Evolutionary conservation across 2,888 invertebrate species (phyloP).

Genomic region (Xiphydria camelus): DNA sequence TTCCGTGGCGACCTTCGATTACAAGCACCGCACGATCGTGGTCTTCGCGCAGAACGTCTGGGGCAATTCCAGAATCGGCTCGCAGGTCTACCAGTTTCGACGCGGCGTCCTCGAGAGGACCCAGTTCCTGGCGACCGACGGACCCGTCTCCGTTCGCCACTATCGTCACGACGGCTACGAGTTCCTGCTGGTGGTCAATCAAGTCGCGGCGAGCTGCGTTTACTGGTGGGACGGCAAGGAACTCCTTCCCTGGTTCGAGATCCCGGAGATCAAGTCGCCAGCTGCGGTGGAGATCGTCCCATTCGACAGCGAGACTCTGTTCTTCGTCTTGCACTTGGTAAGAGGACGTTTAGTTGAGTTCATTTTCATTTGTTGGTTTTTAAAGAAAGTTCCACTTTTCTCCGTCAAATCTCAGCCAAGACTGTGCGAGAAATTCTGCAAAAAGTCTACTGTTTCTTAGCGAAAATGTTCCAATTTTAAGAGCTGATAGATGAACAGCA

Average conservation of each 20-base stretch:
- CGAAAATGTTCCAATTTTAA: too few species aligned
- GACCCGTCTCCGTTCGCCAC: constrained; percentile 32
- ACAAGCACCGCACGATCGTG: constrained; percentile 34
- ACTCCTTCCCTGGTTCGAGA: constrained; percentile 34
- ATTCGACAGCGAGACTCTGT: constrained; percentile 32
- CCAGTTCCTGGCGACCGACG: constrained; percentile 33
- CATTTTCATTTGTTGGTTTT: neutral
- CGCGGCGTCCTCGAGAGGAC: constrained; percentile 22
- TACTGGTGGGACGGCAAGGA: constrained; percentile 45
- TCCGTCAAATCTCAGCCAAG: constrained; percentile 3
- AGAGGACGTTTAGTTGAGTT: constrained; percentile 5
- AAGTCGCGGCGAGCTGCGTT: constrained; percentile 28
- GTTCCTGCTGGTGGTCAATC: constrained; percentile 36
- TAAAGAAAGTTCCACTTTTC: neutral
- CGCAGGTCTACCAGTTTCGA: constrained; percentile 36
- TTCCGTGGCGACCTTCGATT: constrained; percentile 37
- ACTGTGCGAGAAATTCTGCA: too few species aligned
- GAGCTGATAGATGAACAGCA: too few species aligned
- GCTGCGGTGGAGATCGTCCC: constrained; percentile 25
- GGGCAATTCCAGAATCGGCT: constrained; percentile 21
- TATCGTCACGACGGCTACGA: constrained; percentile 27
- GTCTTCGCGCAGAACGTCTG: constrained; percentile 31
- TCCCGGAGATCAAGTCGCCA: constrained; percentile 27
- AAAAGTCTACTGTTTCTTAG: too few species aligned
- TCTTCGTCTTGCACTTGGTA: constrained; percentile 34